Base-by-base conservation (phyloP, 2,797 vertebrate genomes). In the Gymnothorax javanicus region DNA sequence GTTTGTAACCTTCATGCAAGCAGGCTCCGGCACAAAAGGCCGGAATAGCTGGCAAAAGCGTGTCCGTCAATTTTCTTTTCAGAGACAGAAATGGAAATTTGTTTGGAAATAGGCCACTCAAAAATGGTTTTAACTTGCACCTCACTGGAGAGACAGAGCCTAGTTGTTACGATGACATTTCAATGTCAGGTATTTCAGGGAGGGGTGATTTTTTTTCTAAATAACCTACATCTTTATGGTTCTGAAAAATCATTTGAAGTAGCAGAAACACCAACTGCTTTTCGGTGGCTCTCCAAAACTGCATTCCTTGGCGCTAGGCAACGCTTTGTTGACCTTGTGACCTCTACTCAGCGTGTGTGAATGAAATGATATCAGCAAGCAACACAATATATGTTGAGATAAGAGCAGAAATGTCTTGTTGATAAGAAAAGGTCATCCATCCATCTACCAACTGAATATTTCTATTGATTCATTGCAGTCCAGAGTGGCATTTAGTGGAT, bases 391-490 rank as follows among this genome's bases (percentile, higher is more conserved):
- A 54, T 56, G 3, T 52, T 56, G 50, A 56, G 50, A 81, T 23
- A 7, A 81, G 52, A 54, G 56, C 50, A 56, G 50, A n/a, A 52
- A 52, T 79, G 17, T 79, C 52, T n/a, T 23, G 23, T 23, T 54
- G 77, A 81, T 54, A 23, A 20, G 17, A 9, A 81, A 81, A 56
- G 20, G 23, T 56, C 50, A n/a, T 81, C 23, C 52, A 56, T 81
- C 50, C 50, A 56, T 81, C 77, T 56, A 23, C 50, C 77, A 23
- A 25, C 64, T 67, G 64, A n/a, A 81, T n/a, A 7, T 56, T 54
- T 81, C 20, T 56, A 81, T 81, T 81, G 77, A 81, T 54, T 81
- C 20, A 23, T 56, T n/a, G 6, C 77, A n/a, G 50, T 81, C 52
- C 23, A 20, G 50, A 56, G 52, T 56, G 77, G 50, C 20, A n/a